Percentiles rank a stretch among this genome's conserved stretches.
phyloP scores from a whole-genome alignment of 2,888 invertebrate genomes.

The Lasioglossum malachurum region DNA sequence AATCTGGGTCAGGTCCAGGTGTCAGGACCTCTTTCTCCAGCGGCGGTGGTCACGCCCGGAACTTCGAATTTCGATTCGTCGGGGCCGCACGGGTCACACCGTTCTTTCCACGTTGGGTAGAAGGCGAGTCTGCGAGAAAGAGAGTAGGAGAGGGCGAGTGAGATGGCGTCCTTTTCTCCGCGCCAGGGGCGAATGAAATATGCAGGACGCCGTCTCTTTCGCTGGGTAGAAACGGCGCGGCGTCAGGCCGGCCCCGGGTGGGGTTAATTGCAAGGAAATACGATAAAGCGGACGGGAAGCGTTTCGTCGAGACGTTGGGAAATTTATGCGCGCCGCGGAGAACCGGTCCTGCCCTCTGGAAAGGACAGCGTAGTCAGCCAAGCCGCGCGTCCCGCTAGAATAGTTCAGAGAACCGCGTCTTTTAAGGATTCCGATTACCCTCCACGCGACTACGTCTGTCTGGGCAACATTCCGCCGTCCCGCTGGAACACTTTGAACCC shows the following conservation, averaged over 20 bases:
- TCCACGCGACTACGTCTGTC: not conserved
- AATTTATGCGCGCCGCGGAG: slow-evolving; percentile 66
- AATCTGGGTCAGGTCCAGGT: not conserved
- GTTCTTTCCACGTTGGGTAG: slow-evolving; percentile 63
- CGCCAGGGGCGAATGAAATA: slow-evolving; percentile 74
- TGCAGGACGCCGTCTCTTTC: slow-evolving; percentile 72
- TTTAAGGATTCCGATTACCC: slow-evolving; percentile 64
- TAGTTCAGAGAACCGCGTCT: slow-evolving; percentile 49
- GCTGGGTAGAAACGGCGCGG: slow-evolving; percentile 29
- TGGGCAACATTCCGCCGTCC: not conserved
- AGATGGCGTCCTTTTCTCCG: slow-evolving; percentile 46
- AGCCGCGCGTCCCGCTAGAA: slow-evolving; percentile 11
- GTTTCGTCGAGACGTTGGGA: slow-evolving; percentile 70
- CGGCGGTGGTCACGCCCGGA: not conserved
- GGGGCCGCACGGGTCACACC: slow-evolving; percentile 65
- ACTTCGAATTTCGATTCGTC: slow-evolving; percentile 68
- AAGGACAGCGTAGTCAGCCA: not conserved
- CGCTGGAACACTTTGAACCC: not conserved
- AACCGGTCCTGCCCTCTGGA: not conserved
- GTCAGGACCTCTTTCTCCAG: not conserved
- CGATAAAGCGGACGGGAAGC: slow-evolving; percentile 73
- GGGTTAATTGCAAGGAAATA: slow-evolving; percentile 81
- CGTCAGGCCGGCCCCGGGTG: slow-evolving; percentile 43
- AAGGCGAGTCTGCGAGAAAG: not conserved
- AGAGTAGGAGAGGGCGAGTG: not conserved